Evolutionary conservation across 2,113 vertebrate genomes (phyloP), one percentile per base, ranked within the genome.

Genomic region (Sander vitreus): DNA sequence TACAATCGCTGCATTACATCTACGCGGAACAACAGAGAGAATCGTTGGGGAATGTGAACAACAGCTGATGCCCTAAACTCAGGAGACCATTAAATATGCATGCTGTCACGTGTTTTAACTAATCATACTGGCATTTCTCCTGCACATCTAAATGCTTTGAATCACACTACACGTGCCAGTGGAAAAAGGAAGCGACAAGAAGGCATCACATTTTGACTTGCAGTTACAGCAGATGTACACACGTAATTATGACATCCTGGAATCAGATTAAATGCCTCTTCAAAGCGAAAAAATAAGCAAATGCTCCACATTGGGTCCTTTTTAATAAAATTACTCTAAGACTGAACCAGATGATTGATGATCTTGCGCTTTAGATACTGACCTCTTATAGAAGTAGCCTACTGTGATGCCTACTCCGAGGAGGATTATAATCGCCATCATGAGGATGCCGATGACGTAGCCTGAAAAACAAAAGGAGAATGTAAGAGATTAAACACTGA

Each of bases 321-420:
- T 54, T 54, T 63, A 0, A 47, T 47, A 18, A 74, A 65, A 54
- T 25, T 9, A 1, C 9, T 51, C n/a, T 19, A 59, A 68, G 48
- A 58, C 30, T 73, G 50, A 55, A 59, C 19, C 48, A 30, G 1
- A 25, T 18, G 14, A 23, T 11, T 18, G 14, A 36, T 18, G 3
- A 25, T 25, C 2, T 23, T 64, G 54, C 9, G 13, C 76, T 79
- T 67, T 23, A 66, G 33, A 67, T 59, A 89, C 94, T 96, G 66
- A 98, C 98, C 97, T 97, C 92, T 99, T 99, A 81, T 97, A 99
- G 80, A 98, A 94, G 85, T 99, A 99, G 67, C 98, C 98, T 36
- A 98, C 0, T 6, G 96, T 94, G 89, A 99, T 96, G 73, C 98
- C 97, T 0, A 88, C 94, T 77, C 98, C 98, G 0, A 98, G 96